phyloP scores from a whole-genome alignment of 2,113 vertebrate species.

The Trichechus manatus region DNA sequence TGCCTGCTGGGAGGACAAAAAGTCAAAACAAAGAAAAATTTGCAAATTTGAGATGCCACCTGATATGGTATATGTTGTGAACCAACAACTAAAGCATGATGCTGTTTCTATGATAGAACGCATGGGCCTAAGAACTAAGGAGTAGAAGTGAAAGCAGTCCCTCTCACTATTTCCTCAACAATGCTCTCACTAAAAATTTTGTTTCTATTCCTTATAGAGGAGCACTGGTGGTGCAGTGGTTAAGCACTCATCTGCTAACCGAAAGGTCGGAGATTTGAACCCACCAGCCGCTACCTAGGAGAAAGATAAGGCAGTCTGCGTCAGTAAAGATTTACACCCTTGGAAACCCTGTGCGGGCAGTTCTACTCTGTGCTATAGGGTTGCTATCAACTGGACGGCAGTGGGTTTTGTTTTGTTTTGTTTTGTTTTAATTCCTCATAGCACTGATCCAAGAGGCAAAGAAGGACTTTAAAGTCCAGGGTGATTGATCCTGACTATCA shows the following conservation, averaged over 20 bases:
- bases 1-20: not conserved
- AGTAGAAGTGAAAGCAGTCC: rapidly evolving
- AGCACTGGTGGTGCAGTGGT: not conserved
- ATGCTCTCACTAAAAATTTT: not conserved
- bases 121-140: rapidly evolving
- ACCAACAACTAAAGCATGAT: not conserved
- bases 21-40: not conserved
- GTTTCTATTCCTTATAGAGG: not conserved
- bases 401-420: not conserved
- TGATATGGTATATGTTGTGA: not conserved
- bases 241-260: not conserved
- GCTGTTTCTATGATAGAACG: not conserved
- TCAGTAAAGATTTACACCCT: not conserved
- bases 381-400: not conserved
- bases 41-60: not conserved
- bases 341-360: not conserved
- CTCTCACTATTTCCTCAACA: not conserved
- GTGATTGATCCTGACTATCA: not conserved
- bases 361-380: not conserved
- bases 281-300: not conserved
- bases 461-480: not conserved
- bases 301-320: not conserved
- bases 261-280: not conserved
- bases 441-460: not conserved
- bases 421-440: not conserved